A percentile compares a stretch with the other conserved stretches of the same genome.
Conservation (phyloP, 2,888 invertebrate genomes). For the Oegoconia quadripuncta region DNA sequence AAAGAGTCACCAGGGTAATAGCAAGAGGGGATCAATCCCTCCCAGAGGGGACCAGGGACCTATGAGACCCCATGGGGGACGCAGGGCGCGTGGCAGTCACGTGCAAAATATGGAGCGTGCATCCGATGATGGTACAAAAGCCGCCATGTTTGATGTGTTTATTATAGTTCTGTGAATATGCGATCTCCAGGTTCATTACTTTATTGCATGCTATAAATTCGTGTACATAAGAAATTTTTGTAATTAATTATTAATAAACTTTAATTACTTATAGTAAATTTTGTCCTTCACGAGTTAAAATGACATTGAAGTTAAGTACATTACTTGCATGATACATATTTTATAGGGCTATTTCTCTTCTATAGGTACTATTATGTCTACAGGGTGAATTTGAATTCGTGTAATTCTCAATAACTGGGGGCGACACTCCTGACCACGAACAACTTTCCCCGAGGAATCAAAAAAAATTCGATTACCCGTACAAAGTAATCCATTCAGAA, state of each 20-base stretch:
- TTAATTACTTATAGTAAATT: background rate
- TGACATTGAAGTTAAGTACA: no score
- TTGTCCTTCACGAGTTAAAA: background rate
- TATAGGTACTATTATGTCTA: no score
- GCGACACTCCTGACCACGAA: no score
- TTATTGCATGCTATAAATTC: constrained; percentile 1
- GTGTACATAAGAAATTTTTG: constrained; percentile 5
- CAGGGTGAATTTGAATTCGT: no score
- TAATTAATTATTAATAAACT: background rate
- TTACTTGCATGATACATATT: no score
- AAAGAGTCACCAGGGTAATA: constrained; percentile 23
- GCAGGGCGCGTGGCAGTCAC: constrained; percentile 31
- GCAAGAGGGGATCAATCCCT: constrained; percentile 22
- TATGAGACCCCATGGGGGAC: constrained; percentile 13
- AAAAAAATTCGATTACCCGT: no score
- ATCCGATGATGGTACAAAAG: constrained; percentile 31
- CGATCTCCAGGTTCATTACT: constrained; percentile 12
- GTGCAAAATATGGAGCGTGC: constrained; percentile 43
- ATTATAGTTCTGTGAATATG: constrained; percentile 29
- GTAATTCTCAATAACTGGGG: no score
- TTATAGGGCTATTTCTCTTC: no score
- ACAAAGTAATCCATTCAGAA: no score
- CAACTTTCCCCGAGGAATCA: no score
- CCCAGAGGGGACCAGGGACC: background rate
- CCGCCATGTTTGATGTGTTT: constrained; percentile 46